phyloP scores from a whole-genome alignment of 1,140 invertebrate species.

The Capitella teleta region DNA sequence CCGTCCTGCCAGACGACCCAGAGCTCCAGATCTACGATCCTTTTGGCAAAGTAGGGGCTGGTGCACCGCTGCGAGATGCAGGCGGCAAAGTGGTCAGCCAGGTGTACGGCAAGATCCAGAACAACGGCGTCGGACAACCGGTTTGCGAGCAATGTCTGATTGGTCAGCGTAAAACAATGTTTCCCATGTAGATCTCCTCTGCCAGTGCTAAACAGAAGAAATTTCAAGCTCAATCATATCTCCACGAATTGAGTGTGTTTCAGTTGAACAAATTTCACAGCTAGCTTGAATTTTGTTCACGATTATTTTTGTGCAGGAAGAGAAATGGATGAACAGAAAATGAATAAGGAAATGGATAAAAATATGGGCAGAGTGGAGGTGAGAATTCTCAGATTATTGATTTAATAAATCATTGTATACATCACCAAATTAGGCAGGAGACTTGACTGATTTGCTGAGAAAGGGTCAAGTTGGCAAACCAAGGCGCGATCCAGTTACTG shows the following conservation, averaged over 20 bases:
- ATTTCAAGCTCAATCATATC: no score
- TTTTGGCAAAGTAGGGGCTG: constrained; percentile 23
- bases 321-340: constrained; percentile 18
- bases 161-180: background rate
- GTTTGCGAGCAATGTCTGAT: no score
- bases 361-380: constrained; percentile 18
- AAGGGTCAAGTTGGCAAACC: constrained; percentile 24
- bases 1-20: constrained; percentile 2
- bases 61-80: constrained; percentile 22
- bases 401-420: background rate
- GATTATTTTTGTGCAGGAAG: constrained; percentile 16
- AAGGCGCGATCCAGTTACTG: constrained; percentile 23
- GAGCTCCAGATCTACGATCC: constrained; percentile 17
- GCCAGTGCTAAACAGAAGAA: no score
- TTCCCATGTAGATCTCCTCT: background rate
- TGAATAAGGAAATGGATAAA: constrained; percentile 18
- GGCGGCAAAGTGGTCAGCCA: constrained; percentile 18
- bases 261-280: no score
- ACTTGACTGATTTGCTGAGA: constrained; percentile 22
- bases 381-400: constrained; percentile 6
- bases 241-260: no score
- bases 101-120: constrained; percentile 17
- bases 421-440: constrained; percentile 17
- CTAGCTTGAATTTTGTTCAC: no score
- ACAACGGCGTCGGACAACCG: no score